These are phyloP conservation scores for Bolborhynchus lineola DNA, from an alignment of 2,113 vertebrate species.

Conservation along the genomic window DNA sequence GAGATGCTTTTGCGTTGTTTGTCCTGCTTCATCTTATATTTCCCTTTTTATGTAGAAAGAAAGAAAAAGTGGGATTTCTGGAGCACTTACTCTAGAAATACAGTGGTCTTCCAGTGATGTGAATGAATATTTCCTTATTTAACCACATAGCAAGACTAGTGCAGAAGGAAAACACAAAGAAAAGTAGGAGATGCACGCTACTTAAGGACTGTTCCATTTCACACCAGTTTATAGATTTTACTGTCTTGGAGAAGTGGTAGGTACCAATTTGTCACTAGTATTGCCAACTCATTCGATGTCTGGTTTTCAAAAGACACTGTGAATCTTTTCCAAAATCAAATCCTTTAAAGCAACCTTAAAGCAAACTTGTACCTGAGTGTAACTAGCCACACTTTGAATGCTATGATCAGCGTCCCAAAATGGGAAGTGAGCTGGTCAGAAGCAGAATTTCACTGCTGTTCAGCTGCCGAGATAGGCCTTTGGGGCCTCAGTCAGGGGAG, in stretches of 20 bases:
- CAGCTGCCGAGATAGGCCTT: background rate
- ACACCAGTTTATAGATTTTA: background rate
- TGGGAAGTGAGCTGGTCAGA: background rate
- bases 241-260: background rate
- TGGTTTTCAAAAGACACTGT: background rate
- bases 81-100: background rate
- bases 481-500: rapidly evolving
- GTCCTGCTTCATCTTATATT: background rate
- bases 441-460: background rate
- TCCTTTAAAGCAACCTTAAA: background rate
- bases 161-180: background rate
- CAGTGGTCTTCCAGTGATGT: background rate
- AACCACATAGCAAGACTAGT: background rate
- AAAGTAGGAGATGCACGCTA: background rate
- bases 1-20: background rate
- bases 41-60: background rate
- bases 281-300: background rate
- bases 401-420: background rate
- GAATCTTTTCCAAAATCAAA: background rate
- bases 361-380: background rate
- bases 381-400: background rate
- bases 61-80: background rate
- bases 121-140: background rate
- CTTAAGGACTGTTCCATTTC: background rate
- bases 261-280: background rate